Conservation (phyloP, 2,113 vertebrate species). For the Leptocoma aspasia region DNA sequence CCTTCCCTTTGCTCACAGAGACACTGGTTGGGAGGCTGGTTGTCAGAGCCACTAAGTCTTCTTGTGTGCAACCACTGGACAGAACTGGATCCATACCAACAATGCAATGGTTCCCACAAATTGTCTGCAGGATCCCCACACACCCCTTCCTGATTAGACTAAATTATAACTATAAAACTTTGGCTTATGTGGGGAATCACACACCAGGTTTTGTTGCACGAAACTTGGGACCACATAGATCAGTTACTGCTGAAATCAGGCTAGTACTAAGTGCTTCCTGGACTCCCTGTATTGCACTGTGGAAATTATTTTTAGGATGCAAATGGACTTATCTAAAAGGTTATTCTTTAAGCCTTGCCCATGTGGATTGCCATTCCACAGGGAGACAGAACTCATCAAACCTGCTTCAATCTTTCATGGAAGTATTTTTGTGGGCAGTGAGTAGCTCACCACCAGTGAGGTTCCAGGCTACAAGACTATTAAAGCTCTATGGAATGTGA, state of each 20-base stretch:
- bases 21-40: neutral
- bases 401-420: neutral
- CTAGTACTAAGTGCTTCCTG: neutral
- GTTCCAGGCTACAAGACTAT: neutral
- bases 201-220: neutral
- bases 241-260: neutral
- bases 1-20: neutral
- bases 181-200: neutral
- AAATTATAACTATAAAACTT: neutral
- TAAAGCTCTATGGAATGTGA: neutral
- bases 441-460: neutral
- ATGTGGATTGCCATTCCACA: neutral
- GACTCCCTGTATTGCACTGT: neutral
- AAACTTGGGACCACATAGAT: neutral
- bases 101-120: neutral
- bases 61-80: neutral
- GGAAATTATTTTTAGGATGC: neutral
- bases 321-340: neutral
- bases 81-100: neutral
- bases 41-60: neutral
- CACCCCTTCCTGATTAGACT: neutral
- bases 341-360: neutral
- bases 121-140: neutral
- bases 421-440: neutral
- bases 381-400: neutral